Conservation (phyloP, 2,888 invertebrate genomes). For the Teleiodes luculella region DNA sequence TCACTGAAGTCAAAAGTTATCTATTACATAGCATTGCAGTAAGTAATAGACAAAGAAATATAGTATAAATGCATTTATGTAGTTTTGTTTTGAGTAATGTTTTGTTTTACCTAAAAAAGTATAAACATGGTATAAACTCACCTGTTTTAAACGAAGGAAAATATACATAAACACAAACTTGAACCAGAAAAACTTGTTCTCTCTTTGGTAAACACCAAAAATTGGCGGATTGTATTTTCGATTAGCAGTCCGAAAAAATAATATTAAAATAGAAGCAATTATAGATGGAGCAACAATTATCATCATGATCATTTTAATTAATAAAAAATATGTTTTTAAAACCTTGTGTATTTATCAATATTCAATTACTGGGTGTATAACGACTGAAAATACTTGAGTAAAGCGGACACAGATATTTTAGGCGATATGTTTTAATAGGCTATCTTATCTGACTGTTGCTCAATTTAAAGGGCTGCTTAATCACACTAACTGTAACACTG, state of each 20-base stretch:
- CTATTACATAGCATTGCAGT: no score
- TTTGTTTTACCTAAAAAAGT: neutral
- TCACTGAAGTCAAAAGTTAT: no score
- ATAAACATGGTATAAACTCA: constrained; percentile 37
- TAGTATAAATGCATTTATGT: no score
- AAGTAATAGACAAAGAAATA: no score
- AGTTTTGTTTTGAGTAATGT: no score
- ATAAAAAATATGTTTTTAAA: no score
- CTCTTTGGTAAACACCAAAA: constrained; percentile 73
- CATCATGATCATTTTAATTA: neutral
- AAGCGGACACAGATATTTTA: neutral
- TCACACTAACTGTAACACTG: neutral
- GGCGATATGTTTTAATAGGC: neutral
- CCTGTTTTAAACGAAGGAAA: constrained; percentile 64
- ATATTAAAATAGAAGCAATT: constrained; percentile 2
- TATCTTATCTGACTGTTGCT: neutral
- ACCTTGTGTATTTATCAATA: no score
- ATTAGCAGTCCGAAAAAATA: constrained; percentile 51
- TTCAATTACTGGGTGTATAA: no score
- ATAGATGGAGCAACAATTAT: neutral
- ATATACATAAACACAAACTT: constrained; percentile 72
- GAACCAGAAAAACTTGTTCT: constrained; percentile 67
- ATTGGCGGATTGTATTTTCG: constrained; percentile 52
- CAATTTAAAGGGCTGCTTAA: neutral
- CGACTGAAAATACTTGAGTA: no score